Percentiles rank a stretch among this genome's conserved stretches.
Evolutionary conservation across 2,888 invertebrate genomes (phyloP).

Genomic region (Lapara coniferarum): DNA sequence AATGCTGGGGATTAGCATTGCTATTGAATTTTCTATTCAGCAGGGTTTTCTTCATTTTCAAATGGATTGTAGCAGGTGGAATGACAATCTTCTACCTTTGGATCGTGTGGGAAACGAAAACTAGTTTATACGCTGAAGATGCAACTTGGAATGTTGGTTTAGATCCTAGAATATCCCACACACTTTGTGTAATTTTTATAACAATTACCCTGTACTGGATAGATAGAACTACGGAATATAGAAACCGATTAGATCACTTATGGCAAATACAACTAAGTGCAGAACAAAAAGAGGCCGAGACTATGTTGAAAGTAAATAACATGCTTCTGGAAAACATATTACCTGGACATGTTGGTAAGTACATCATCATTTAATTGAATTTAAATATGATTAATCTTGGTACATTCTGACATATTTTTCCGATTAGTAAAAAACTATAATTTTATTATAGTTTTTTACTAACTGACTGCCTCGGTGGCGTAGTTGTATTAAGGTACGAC

Average conservation of each 20-base stretch:
- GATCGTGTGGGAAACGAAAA: slow-evolving; percentile 86
- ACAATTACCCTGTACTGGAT: slow-evolving; percentile 91
- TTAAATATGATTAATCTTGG: not conserved
- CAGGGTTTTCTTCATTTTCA: slow-evolving; percentile 92
- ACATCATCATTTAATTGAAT: not conserved
- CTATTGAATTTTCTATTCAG: slow-evolving; percentile 92
- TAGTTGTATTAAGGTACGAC: no score
- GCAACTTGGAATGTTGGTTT: slow-evolving; percentile 88
- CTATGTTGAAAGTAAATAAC: slow-evolving; percentile 94
- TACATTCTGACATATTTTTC: not conserved
- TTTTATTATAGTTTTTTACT: no score
- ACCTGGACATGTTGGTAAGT: slow-evolving; percentile 94
- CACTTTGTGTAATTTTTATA: slow-evolving; percentile 88
- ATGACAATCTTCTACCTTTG: slow-evolving; percentile 87
- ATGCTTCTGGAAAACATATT: slow-evolving; percentile 95
- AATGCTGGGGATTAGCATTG: slow-evolving; percentile 86
- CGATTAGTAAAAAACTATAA: not conserved
- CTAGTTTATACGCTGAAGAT: slow-evolving; percentile 82
- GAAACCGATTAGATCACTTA: slow-evolving; percentile 93
- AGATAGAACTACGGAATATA: slow-evolving; percentile 95
- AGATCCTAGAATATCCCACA: slow-evolving; percentile 87
- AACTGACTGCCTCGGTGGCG: no score
- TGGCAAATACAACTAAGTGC: slow-evolving; percentile 87
- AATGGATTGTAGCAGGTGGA: slow-evolving; percentile 87
- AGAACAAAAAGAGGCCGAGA: slow-evolving; percentile 93